Evolutionary conservation across 2,888 invertebrate genomes (phyloP).

Genomic region (Ophioninae sp.): DNA sequence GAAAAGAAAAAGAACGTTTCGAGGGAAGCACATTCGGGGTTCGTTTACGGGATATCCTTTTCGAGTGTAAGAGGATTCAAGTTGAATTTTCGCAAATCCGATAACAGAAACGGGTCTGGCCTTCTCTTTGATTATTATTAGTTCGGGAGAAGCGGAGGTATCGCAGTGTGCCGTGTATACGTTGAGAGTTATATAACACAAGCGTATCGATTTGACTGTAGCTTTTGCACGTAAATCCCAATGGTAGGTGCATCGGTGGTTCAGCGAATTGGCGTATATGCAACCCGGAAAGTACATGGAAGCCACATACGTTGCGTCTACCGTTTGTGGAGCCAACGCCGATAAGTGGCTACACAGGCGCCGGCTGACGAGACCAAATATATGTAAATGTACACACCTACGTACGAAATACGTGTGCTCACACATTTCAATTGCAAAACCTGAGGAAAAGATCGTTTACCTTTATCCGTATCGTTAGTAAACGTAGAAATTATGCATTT

Average conservation of each 20-base stretch:
- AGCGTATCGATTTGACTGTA: conserved; percentile 26
- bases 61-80: neutral
- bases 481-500: neutral
- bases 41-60: neutral
- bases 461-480: conserved; percentile 14
- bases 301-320: conserved; percentile 39
- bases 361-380: conserved; percentile 36
- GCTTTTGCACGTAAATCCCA: conserved; percentile 51
- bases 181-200: neutral
- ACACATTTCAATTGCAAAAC: conserved; percentile 44
- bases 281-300: conserved; percentile 46
- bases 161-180: neutral
- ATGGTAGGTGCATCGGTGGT: conserved; percentile 51
- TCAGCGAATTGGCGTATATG: conserved; percentile 57
- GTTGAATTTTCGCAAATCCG: neutral
- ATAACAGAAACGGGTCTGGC: neutral
- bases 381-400: conserved; percentile 53
- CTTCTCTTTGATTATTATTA: neutral
- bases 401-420: conserved; percentile 22
- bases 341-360: conserved; percentile 61
- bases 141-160: neutral
- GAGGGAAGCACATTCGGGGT: neutral
- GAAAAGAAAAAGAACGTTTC: neutral
- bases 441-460: conserved; percentile 23
- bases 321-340: conserved; percentile 48